Evolutionary conservation across 2,797 vertebrate species (phyloP), one percentile per base, ranked within the genome.

Genomic region (Phrynocephalus vlangalii): DNA sequence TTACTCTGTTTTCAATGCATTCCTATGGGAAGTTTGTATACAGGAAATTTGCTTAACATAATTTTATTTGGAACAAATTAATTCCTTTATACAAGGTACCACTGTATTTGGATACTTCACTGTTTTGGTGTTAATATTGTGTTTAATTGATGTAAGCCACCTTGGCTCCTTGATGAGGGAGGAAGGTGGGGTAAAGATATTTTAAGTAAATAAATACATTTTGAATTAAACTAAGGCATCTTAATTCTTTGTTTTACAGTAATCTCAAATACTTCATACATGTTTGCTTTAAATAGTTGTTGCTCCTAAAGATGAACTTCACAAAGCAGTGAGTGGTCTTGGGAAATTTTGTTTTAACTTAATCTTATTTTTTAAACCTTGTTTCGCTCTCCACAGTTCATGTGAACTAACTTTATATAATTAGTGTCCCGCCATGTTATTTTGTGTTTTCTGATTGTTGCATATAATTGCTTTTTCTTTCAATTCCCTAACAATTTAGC

Each of bases 401-500:
- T 24, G 3, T 68, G 52, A 68, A 68, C 20, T 75, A 24, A 1
- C 0, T 73, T 80, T 50, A 85, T 84, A 70, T 30, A 66, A 72
- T 79, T 72, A 50, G 48, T 50, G 79, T n/a, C n/a, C 16, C 15
- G 28, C 48, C 70, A 50, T 18, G 67, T 7, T 5, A 11, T 88
- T 30, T 44, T 22, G 24, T 33, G 3, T n/a, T 60, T 85, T 68
- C 26, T 80, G 5, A 84, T 66, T 88, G 60, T 75, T 88, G 52
- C 63, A 68, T 30, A 5, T 38, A 67, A 52, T 68, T 79, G n/a
- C 78, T 85, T 81, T 81, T 81, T 5, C n/a, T 85, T 85, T 68
- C 13, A 76, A 16, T 22, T 20, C 28, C 0, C 18, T 77, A 30
- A 85, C 7, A 75, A 6, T 30, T 52, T 71, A 28, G 5, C 52